phyloP scores from a whole-genome alignment of 2,888 invertebrate genomes.

The Drepanosiphum platanoidis region DNA sequence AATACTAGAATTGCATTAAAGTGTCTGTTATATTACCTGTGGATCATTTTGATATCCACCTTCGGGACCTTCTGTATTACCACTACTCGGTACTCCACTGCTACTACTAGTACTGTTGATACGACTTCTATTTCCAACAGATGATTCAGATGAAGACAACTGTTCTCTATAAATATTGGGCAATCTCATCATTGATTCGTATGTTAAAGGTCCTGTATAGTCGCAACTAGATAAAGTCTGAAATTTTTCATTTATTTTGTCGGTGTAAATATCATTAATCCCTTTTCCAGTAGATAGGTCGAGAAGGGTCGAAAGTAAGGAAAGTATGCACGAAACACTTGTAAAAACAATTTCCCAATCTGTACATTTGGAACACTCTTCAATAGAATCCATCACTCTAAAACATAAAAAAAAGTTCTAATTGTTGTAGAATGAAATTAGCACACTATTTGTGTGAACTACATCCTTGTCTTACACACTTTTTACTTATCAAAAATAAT shows the following conservation, averaged over 20 bases:
- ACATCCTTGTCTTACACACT: no score
- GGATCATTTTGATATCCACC: conserved; percentile 65
- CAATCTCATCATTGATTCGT: conserved; percentile 83
- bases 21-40: conserved; percentile 63
- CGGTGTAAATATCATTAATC: conserved; percentile 73
- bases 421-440: not conserved
- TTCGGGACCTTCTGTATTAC: conserved; percentile 76
- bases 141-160: conserved; percentile 63
- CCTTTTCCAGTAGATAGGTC: conserved; percentile 81
- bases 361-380: conserved; percentile 87
- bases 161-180: conserved; percentile 81
- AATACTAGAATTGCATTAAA: conserved; percentile 1
- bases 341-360: conserved; percentile 81
- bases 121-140: conserved; percentile 72
- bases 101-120: conserved; percentile 70
- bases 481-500: no score
- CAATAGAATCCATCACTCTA: conserved; percentile 91
- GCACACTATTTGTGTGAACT: no score
- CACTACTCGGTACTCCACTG: conserved; percentile 66
- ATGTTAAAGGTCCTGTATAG: conserved; percentile 83
- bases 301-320: conserved; percentile 84
- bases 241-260: conserved; percentile 76
- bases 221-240: conserved; percentile 76
- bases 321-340: conserved; percentile 84
- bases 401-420: conserved; percentile 63